phyloP scores from a whole-genome alignment of 2,797 vertebrate genomes.

The Sebastes trivittatus region DNA sequence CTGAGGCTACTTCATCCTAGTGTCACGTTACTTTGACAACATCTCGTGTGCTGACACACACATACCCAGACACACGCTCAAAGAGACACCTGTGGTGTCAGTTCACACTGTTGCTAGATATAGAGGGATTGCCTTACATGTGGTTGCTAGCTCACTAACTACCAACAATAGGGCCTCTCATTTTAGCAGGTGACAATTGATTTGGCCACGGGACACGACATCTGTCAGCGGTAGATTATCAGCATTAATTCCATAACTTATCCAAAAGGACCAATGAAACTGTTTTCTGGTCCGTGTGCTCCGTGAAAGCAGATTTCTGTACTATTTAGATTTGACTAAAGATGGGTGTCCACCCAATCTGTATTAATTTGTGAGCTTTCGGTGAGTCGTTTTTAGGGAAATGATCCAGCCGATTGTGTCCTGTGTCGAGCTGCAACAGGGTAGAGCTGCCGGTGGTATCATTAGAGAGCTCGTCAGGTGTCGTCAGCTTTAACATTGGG shows the following conservation, averaged over 20 bases:
- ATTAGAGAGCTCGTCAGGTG: background rate
- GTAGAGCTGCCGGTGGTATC: background rate
- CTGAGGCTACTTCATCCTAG: background rate
- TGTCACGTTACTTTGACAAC: slow-evolving; percentile 42
- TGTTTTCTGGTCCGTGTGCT: background rate
- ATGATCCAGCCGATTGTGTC: background rate
- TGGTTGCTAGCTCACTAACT: background rate
- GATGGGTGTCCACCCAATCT: background rate
- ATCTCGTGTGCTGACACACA: background rate
- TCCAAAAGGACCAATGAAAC: background rate
- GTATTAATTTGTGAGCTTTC: background rate
- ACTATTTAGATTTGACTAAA: background rate
- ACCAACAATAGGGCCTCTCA: background rate
- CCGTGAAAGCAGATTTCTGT: background rate
- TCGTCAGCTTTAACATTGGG: no score
- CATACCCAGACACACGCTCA: background rate
- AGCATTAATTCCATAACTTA: background rate
- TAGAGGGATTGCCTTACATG: slow-evolving; percentile 18
- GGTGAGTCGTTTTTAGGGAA: background rate
- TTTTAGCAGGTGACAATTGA: background rate
- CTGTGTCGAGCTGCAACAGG: background rate
- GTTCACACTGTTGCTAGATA: background rate
- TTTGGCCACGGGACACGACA: background rate
- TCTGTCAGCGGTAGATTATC: background rate
- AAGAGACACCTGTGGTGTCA: slow-evolving; percentile 25